phyloP scores from a whole-genome alignment of 2,797 vertebrate species.

The Thripadectes ignobilis region DNA sequence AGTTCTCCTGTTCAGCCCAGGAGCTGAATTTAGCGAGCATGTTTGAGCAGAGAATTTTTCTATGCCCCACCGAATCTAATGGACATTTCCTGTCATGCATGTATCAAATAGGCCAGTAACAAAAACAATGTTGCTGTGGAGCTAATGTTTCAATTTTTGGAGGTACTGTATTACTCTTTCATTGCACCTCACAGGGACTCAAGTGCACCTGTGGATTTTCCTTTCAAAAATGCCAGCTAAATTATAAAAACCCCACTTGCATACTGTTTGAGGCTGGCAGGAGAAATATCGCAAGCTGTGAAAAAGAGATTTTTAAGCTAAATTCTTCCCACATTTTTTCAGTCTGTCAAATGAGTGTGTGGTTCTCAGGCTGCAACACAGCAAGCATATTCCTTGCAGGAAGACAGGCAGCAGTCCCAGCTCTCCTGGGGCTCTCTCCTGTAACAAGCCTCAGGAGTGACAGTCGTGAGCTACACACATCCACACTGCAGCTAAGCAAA shows the following conservation, averaged over 20 bases:
- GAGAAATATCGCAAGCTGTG: background rate
- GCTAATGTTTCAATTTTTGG: background rate
- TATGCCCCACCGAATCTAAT: background rate
- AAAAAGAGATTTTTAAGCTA: background rate
- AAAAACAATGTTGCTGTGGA: background rate
- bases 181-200: background rate
- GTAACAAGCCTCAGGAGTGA: background rate
- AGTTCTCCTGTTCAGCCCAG: background rate
- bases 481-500: background rate
- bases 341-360: background rate
- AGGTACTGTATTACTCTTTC: background rate
- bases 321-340: background rate
- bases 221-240: background rate
- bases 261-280: background rate
- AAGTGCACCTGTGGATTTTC: background rate
- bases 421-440: background rate
- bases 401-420: background rate
- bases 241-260: fast-evolving
- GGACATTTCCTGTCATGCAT: background rate
- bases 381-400: background rate
- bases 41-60: background rate
- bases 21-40: background rate
- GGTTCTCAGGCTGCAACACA: background rate
- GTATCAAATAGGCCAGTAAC: background rate
- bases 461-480: background rate